Conservation (phyloP, 2,888 invertebrate species). For the Parthenolecanium corni region DNA sequence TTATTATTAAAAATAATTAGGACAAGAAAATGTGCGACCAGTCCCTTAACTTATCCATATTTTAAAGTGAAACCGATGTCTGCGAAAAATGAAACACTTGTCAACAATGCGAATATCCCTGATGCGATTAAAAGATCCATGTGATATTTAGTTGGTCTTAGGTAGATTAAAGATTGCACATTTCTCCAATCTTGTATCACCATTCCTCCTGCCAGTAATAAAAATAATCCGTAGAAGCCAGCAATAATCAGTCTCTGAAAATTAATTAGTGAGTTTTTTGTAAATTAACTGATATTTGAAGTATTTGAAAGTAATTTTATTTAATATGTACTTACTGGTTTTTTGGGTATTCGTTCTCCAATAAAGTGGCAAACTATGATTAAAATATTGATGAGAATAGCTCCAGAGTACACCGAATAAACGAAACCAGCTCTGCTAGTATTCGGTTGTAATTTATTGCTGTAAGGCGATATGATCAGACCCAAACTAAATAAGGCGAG, state of each 20-base stretch:
- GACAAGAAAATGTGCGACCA: neutral
- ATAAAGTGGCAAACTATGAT: conserved; percentile 49
- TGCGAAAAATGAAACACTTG: conserved; percentile 48
- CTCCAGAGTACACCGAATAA: conserved; percentile 54
- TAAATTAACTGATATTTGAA: neutral
- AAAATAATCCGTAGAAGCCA: conserved; percentile 49
- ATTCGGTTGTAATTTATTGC: conserved; percentile 45
- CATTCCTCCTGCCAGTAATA: conserved; percentile 52
- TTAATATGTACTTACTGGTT: conserved; percentile 41
- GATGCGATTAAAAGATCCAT: conserved; percentile 55
- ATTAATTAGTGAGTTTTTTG: conserved; percentile 14
- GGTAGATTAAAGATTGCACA: conserved; percentile 41
- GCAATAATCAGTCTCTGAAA: conserved; percentile 49
- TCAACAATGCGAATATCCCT: conserved; percentile 51
- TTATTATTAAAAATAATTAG: neutral
- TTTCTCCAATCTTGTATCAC: conserved; percentile 46
- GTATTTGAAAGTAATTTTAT: neutral
- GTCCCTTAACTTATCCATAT: conserved; percentile 30
- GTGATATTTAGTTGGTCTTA: conserved; percentile 53
- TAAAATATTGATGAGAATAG: conserved; percentile 52
- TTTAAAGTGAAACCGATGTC: conserved; percentile 52
- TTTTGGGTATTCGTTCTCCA: conserved; percentile 52
- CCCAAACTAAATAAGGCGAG: conserved; percentile 51
- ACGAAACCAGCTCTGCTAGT: conserved; percentile 52
- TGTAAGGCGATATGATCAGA: conserved; percentile 52